Evolutionary conservation across 2,888 invertebrate species (phyloP).

Genomic region (Eristalis intricaria): DNA sequence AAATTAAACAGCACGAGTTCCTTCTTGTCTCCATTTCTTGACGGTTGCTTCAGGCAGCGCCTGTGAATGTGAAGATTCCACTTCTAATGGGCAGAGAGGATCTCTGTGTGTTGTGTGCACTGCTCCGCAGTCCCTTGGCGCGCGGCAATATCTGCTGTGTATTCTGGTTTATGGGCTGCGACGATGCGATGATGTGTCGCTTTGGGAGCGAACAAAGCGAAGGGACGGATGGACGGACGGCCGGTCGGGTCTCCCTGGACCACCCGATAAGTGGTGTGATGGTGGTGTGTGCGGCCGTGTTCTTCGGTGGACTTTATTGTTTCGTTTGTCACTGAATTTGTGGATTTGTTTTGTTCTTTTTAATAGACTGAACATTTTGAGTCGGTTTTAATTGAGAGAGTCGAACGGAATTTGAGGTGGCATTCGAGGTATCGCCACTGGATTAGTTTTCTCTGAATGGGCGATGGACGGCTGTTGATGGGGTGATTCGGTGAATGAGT

Average conservation of each 20-base stretch:
- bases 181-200: slow-evolving; percentile 1
- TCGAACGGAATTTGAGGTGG: not conserved
- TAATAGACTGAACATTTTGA: not conserved
- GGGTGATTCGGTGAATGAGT: too few species aligned
- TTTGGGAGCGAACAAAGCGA: not conserved
- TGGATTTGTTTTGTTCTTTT: slow-evolving; percentile 3
- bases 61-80: not conserved
- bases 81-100: not conserved
- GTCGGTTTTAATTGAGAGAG: not conserved
- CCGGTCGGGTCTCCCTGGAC: slow-evolving; percentile 10
- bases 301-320: slow-evolving; percentile 6
- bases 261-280: slow-evolving; percentile 37
- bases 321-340: not conserved
- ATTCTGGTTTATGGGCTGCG: not conserved
- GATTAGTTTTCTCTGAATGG: not conserved
- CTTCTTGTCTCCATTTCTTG: not conserved
- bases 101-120: not conserved
- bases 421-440: not conserved
- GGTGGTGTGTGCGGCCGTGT: not conserved
- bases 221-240: not conserved
- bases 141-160: not conserved
- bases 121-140: not conserved
- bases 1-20: slow-evolving; percentile 51
- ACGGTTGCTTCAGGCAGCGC: not conserved
- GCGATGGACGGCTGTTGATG: too few species aligned